Percentiles rank a stretch among this genome's conserved stretches.
Conservation (phyloP, 2,888 invertebrate genomes). For the Tipula vernalis region DNA sequence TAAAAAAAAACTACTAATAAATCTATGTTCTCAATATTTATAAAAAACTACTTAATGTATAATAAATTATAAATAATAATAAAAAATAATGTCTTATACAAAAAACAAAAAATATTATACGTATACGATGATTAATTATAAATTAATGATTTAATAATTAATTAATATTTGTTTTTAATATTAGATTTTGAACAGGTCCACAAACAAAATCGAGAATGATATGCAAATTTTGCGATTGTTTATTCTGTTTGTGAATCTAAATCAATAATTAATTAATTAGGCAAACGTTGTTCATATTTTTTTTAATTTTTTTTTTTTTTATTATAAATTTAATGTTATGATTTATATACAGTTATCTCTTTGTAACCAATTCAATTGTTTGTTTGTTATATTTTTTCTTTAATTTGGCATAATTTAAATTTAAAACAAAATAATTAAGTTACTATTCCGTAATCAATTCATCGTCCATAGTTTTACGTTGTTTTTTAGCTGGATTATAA, state of each 20-base stretch:
- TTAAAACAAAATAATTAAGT: not conserved
- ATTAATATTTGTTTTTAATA: not conserved
- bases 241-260: not conserved
- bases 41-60: not conserved
- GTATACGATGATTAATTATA: not conserved
- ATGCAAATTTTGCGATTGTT: not conserved
- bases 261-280: not conserved
- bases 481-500: conserved; percentile 6
- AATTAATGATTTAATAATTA: not conserved
- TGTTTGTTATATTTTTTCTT: not conserved
- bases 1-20: not conserved
- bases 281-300: not conserved
- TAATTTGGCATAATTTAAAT: not conserved
- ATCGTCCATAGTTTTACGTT: conserved; percentile 8
- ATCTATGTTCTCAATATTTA: not conserved
- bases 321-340: not conserved
- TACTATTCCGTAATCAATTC: not conserved
- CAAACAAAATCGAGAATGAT: not conserved
- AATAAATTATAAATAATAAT: not conserved
- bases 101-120: not conserved
- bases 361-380: not conserved
- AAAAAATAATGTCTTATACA: not conserved
- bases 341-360: not conserved
- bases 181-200: not conserved
- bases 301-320: not conserved